phyloP scores from a whole-genome alignment of 2,113 vertebrate genomes.

The Spermophilus dauricus region DNA sequence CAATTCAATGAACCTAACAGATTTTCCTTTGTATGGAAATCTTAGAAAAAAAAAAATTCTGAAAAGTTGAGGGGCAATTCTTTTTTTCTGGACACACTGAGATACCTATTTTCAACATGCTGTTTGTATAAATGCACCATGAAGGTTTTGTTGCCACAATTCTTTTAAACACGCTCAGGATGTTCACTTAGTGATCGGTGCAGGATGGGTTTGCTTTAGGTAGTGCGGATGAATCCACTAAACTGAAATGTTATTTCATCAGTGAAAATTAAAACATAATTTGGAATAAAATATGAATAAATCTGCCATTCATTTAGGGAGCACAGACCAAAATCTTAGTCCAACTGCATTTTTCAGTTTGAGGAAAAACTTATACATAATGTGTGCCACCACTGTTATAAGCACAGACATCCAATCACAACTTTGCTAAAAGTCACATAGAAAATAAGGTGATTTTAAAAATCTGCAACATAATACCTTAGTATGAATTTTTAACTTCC shows the following conservation, averaged over 20 bases:
- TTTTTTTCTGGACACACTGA: not conserved
- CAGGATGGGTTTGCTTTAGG: not conserved
- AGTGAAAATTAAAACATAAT: not conserved
- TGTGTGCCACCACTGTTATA: not conserved
- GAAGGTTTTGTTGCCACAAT: not conserved
- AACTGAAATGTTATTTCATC: not conserved
- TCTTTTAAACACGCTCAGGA: not conserved
- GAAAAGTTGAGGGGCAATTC: not conserved
- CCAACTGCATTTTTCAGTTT: not conserved
- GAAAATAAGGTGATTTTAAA: slow-evolving; percentile 14
- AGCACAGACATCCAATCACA: not conserved
- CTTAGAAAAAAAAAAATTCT: not conserved
- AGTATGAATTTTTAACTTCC: not conserved
- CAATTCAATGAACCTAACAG: not conserved
- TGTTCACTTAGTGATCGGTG: not conserved
- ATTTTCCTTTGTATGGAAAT: slow-evolving; percentile 23
- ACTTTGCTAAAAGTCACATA: not conserved
- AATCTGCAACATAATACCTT: not conserved
- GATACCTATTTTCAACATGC: not conserved
- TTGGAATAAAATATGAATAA: not conserved
- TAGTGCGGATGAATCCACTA: not conserved
- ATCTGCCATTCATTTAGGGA: not conserved
- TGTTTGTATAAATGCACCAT: not conserved
- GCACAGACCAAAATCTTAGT: not conserved
- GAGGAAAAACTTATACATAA: not conserved